These are phyloP conservation scores for Gnathochromis pfefferi DNA, from an alignment of 2,113 vertebrate genomes.

Conservation along the genomic window DNA sequence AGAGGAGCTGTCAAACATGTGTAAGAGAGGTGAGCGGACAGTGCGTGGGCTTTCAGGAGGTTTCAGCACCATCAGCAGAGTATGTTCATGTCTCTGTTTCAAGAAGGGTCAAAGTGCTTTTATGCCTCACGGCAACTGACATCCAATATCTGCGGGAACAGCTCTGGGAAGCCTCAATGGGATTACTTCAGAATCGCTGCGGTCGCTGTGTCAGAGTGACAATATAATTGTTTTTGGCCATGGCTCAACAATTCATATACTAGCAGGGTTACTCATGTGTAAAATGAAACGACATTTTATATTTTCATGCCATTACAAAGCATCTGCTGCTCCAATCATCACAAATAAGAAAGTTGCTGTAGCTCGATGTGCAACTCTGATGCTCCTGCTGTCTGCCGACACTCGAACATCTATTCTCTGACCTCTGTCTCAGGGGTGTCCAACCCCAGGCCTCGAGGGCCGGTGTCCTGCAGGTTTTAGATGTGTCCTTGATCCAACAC, in stretches of 20 bases:
- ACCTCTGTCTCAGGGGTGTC: neutral
- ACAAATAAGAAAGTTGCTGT: neutral
- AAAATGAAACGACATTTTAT: neutral
- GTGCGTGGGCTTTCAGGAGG: neutral
- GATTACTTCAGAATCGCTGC: neutral
- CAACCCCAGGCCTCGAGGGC: neutral
- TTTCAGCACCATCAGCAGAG: neutral
- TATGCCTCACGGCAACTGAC: neutral
- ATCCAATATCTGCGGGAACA: neutral
- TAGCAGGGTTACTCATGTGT: neutral
- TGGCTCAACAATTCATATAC: neutral
- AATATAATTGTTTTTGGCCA: neutral
- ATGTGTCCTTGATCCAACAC: neutral
- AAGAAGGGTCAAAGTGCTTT: neutral
- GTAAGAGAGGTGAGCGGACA: constrained; percentile 48
- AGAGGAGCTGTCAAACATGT: neutral
- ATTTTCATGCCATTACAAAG: neutral
- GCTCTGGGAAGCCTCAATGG: neutral
- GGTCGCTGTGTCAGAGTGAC: neutral
- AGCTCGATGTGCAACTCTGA: neutral
- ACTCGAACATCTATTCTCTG: neutral
- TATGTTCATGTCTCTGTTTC: neutral
- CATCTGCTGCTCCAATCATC: neutral
- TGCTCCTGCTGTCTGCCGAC: neutral
- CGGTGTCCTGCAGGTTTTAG: neutral